A percentile compares a stretch with the other conserved stretches of the same genome.
phyloP scores from a whole-genome alignment of 1,140 invertebrate species.

The Drosophila hydei region DNA sequence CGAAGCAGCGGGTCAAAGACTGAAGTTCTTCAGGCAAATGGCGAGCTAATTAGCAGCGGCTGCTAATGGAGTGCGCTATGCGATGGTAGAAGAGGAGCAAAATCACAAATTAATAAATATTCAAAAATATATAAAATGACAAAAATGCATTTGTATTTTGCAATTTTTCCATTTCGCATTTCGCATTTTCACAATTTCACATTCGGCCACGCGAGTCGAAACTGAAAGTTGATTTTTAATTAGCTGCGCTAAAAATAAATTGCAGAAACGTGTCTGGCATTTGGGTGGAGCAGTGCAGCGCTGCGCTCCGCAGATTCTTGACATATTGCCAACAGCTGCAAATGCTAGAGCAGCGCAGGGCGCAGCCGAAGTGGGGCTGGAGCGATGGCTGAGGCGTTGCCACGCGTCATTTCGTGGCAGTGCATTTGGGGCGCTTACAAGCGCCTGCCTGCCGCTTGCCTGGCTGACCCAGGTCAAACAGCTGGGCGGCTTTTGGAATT shows the following conservation, averaged over 20 bases:
- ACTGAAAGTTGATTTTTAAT: slow-evolving; percentile 71
- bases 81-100: background rate
- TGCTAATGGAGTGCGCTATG: background rate
- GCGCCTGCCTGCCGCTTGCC: slow-evolving; percentile 2
- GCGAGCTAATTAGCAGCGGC: slow-evolving; percentile 41
- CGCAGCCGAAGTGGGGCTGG: background rate
- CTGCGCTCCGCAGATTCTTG: slow-evolving; percentile 61
- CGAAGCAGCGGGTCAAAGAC: slow-evolving; percentile 20
- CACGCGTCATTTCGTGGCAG: slow-evolving; percentile 70
- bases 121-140: slow-evolving; percentile 63
- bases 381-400: slow-evolving; percentile 63
- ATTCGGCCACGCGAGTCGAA: slow-evolving; percentile 24
- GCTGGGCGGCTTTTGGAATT: slow-evolving; percentile 37
- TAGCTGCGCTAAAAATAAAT: slow-evolving; percentile 65
- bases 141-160: slow-evolving; percentile 54
- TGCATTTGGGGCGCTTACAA: slow-evolving; percentile 46
- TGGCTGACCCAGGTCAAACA: slow-evolving; percentile 27
- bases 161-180: slow-evolving; percentile 30
- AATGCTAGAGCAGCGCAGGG: slow-evolving; percentile 5
- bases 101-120: slow-evolving; percentile 66
- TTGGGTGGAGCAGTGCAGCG: slow-evolving; percentile 25
- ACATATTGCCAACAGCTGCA: slow-evolving; percentile 80
- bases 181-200: slow-evolving; percentile 16
- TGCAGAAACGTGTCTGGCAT: slow-evolving; percentile 37
- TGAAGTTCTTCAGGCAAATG: slow-evolving; percentile 33